Percentiles rank a stretch among this genome's conserved stretches.
Evolutionary conservation across 2,113 vertebrate genomes (phyloP).

Genomic region (Lonchura striata): DNA sequence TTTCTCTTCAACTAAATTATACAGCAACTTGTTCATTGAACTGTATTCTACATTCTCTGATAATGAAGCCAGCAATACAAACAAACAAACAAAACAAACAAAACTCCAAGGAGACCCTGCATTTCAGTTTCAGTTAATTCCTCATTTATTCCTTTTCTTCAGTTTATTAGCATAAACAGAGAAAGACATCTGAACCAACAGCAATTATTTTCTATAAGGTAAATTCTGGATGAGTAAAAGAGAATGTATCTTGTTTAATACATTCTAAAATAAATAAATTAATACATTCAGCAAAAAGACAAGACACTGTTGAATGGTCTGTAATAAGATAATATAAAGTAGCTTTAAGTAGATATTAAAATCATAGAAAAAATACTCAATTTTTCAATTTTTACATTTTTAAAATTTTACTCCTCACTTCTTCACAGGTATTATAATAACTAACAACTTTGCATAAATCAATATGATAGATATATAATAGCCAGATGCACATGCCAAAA

Average conservation of each 20-base stretch:
- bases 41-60: not conserved
- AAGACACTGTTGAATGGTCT: not conserved
- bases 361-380: rapidly evolving
- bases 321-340: not conserved
- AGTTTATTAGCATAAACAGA: not conserved
- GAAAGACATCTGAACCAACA: not conserved
- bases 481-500: not conserved
- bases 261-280: constrained; percentile 6
- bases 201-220: not conserved
- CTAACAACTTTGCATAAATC: not conserved
- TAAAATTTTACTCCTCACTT: not conserved
- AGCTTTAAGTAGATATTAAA: not conserved
- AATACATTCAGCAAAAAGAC: not conserved
- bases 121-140: not conserved
- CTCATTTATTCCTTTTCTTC: not conserved
- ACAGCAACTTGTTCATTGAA: not conserved
- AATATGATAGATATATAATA: rapidly evolving
- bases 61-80: not conserved
- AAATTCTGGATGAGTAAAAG: not conserved
- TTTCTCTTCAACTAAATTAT: not conserved
- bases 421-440: not conserved
- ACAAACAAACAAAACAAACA: not conserved
- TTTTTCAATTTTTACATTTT: not conserved
- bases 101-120: not conserved
- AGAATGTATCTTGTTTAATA: not conserved